These are phyloP conservation scores for Dioctria rufipes DNA, from an alignment of 2,888 invertebrate genomes.

Conservation along the genomic window DNA sequence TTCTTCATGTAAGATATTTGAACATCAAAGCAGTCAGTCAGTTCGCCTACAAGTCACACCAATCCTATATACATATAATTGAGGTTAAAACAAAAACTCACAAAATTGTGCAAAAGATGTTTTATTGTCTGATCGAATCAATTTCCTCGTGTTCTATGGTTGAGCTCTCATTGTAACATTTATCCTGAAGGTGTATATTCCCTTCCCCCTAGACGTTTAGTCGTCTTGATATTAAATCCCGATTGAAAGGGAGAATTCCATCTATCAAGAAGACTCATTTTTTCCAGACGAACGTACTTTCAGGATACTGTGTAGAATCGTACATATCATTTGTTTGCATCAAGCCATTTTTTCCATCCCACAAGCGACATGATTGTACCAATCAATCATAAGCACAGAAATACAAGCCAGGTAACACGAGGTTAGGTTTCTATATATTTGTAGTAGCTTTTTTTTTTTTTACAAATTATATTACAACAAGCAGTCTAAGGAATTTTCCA, in stretches of 20 bases:
- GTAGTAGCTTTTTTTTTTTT: neutral
- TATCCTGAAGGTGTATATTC: neutral
- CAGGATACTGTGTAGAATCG: neutral
- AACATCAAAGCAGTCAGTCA: conserved; percentile 32
- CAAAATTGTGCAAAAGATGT: conserved; percentile 45
- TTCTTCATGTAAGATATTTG: conserved; percentile 30
- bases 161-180: conserved; percentile 2
- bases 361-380: conserved; percentile 46
- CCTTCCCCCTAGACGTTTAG: neutral
- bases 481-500: conserved; percentile 5
- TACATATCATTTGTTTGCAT: conserved; percentile 28
- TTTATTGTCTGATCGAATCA: conserved; percentile 44
- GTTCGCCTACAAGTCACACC: neutral
- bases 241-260: neutral
- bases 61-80: neutral
- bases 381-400: conserved; percentile 39
- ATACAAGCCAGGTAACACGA: conserved; percentile 28
- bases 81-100: conserved; percentile 10
- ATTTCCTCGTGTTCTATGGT: conserved; percentile 30
- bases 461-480: conserved; percentile 33
- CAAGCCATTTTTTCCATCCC: conserved; percentile 44
- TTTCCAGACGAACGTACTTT: neutral
- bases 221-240: neutral
- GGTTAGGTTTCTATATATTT: neutral
- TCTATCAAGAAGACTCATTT: neutral